Conservation (phyloP, 2,888 invertebrate genomes). For the Tenthredo notha region DNA sequence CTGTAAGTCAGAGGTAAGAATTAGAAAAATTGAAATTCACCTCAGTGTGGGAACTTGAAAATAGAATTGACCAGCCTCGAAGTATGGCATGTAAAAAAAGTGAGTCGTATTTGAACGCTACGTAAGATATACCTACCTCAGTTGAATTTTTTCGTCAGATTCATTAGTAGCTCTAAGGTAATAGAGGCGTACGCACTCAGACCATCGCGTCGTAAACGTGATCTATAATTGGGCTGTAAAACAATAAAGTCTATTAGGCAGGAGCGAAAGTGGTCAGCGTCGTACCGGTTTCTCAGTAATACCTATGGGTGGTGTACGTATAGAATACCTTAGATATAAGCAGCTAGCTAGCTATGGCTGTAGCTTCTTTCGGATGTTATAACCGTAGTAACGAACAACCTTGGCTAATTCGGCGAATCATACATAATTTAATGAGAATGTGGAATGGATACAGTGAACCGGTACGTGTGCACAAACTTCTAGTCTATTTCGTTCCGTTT, state of each 20-base stretch:
- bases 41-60: neutral
- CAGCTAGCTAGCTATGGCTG: neutral
- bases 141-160: constrained; percentile 57
- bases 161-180: constrained; percentile 67
- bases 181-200: constrained; percentile 56
- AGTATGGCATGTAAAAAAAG: neutral
- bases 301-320: constrained; percentile 34
- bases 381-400: neutral
- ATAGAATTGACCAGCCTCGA: neutral
- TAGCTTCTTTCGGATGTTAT: neutral
- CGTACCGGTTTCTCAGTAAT: constrained; percentile 58
- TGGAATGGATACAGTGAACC: neutral
- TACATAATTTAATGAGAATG: neutral
- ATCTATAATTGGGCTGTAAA: constrained; percentile 76
- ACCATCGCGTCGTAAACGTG: constrained; percentile 72
- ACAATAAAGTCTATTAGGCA: constrained; percentile 74
- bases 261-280: constrained; percentile 63
- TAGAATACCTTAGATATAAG: constrained; percentile 47
- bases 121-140: neutral
- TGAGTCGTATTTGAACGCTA: neutral
- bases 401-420: neutral
- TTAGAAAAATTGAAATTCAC: neutral
- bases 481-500: neutral
- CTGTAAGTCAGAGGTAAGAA: neutral
- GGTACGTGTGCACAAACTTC: neutral